Conservation (phyloP, 2,888 invertebrate species). For the Apeira syringaria region DNA sequence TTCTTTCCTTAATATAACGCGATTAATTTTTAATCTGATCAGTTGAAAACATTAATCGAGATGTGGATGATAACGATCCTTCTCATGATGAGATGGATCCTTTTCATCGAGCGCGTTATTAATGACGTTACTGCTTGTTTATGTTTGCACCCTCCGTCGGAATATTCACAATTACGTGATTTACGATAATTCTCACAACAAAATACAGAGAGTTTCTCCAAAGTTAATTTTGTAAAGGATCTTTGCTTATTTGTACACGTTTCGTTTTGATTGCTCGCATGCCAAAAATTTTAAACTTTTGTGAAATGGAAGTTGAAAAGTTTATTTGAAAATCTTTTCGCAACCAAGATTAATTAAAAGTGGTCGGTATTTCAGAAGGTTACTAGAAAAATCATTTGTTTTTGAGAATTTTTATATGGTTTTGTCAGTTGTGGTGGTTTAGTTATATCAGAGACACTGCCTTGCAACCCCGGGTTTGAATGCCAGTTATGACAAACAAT, state of each 20-base stretch:
- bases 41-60: constrained; percentile 43
- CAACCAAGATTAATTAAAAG: constrained; percentile 18
- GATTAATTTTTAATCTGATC: constrained; percentile 73
- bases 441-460: no score
- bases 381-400: no score
- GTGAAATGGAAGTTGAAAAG: constrained; percentile 22
- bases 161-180: constrained; percentile 47
- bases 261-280: constrained; percentile 34
- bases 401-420: no score
- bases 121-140: constrained; percentile 52
- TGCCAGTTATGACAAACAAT: no score
- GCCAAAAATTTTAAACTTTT: constrained; percentile 28
- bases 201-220: constrained; percentile 26
- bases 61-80: constrained; percentile 2
- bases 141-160: constrained; percentile 31
- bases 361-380: constrained; percentile 7
- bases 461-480: no score
- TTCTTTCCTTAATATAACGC: constrained; percentile 62
- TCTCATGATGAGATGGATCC: background rate
- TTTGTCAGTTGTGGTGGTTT: no score
- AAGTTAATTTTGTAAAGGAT: constrained; percentile 35
- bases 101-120: constrained; percentile 21
- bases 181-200: constrained; percentile 43
- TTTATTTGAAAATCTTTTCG: constrained; percentile 28
- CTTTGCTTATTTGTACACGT: constrained; percentile 37